Conservation (phyloP, 1,140 invertebrate species). For the Dermatophagoides farinae region DNA sequence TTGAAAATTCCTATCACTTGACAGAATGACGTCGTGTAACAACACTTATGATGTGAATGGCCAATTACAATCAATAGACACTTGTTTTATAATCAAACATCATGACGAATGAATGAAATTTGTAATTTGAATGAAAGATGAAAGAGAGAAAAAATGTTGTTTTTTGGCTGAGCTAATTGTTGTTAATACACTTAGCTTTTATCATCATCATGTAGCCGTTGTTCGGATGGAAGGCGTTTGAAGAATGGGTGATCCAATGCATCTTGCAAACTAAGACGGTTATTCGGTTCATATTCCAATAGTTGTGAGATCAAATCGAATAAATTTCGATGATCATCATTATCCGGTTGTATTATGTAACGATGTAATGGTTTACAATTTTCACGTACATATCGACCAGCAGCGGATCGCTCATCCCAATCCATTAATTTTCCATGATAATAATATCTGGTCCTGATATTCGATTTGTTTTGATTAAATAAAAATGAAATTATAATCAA, state of each 20-base stretch:
- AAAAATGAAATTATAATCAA: background rate
- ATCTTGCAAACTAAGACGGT: conserved; percentile 67
- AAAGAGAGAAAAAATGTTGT: too few relatives aligned
- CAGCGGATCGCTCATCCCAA: conserved; percentile 82
- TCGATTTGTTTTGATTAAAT: background rate
- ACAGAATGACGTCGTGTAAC: too few relatives aligned
- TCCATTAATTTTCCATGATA: conserved; percentile 68
- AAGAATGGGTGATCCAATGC: conserved; percentile 85
- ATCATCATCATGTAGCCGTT: conserved; percentile 8
- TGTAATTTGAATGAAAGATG: too few relatives aligned
- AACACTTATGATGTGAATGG: too few relatives aligned
- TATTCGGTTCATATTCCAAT: conserved; percentile 85
- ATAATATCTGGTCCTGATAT: conserved; percentile 75
- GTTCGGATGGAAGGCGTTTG: conserved; percentile 42
- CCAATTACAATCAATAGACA: too few relatives aligned
- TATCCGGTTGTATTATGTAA: conserved; percentile 55
- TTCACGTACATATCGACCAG: conserved; percentile 83
- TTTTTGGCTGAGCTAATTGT: too few relatives aligned
- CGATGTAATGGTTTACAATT: conserved; percentile 90
- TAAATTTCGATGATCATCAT: conserved; percentile 70
- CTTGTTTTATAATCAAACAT: too few relatives aligned
- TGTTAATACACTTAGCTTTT: too few relatives aligned
- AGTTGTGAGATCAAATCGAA: conserved; percentile 87
- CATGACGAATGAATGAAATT: too few relatives aligned
- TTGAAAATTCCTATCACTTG: too few relatives aligned